Percentiles rank a stretch among this genome's conserved stretches.
phyloP scores from a whole-genome alignment of 2,797 vertebrate species.

The Vespertilio murinus region DNA sequence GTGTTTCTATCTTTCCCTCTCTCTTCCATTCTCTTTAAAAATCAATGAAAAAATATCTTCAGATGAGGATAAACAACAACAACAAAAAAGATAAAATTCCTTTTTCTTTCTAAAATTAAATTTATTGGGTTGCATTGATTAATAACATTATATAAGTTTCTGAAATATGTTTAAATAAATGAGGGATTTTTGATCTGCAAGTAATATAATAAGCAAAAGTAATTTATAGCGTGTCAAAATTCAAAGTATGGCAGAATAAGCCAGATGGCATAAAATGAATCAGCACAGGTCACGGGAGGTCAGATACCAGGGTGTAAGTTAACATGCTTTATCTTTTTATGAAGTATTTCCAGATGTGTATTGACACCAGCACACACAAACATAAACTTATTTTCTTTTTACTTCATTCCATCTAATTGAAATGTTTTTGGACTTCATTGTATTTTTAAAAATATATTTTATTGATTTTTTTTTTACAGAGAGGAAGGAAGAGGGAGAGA shows the following conservation, averaged over 20 bases:
- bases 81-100: background rate
- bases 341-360: background rate
- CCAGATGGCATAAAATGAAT: background rate
- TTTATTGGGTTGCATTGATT: background rate
- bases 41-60: no score
- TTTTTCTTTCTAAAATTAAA: background rate
- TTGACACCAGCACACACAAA: background rate
- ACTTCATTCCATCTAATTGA: background rate
- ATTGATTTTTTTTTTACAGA: no score
- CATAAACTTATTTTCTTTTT: background rate
- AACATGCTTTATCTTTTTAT: background rate
- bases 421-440: background rate
- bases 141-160: background rate
- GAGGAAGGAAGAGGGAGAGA: no score
- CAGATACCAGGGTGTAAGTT: background rate
- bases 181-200: background rate
- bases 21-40: no score
- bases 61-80: no score
- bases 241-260: background rate
- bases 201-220: background rate
- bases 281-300: background rate
- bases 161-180: constrained; percentile 13
- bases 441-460: background rate
- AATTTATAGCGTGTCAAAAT: background rate
- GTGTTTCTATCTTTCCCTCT: no score